These are phyloP conservation scores for Cricetomys ansorgei DNA, from an alignment of 2,113 vertebrate genomes.

Conservation along the genomic window DNA sequence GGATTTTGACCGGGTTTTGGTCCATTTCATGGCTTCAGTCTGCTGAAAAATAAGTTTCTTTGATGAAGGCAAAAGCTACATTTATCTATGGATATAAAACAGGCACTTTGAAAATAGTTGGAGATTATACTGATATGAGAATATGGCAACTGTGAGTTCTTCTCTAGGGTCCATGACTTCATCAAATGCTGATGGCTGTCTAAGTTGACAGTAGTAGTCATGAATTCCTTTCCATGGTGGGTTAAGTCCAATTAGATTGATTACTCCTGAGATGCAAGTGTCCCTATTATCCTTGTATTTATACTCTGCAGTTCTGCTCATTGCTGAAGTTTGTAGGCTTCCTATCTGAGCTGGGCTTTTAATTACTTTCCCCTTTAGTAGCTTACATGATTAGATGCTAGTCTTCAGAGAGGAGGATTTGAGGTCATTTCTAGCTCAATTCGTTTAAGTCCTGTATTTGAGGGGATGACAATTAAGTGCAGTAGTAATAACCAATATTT, in stretches of 20 bases:
- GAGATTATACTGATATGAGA: neutral
- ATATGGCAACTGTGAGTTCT: neutral
- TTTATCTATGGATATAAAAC: neutral
- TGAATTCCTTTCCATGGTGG: neutral
- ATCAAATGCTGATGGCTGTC: neutral
- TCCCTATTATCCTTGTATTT: neutral
- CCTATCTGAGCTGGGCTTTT: neutral
- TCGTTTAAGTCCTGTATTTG: neutral
- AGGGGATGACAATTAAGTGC: neutral
- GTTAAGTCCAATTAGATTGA: neutral
- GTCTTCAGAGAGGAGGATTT: fast-evolving
- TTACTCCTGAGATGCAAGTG: neutral
- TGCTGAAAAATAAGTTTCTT: neutral
- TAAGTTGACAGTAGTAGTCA: neutral
- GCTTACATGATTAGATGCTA: neutral
- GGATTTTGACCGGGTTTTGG: neutral
- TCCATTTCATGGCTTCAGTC: neutral
- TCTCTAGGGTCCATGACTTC: neutral
- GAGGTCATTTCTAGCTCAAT: neutral
- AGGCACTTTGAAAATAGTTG: neutral
- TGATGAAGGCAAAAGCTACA: neutral
- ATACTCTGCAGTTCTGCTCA: neutral
- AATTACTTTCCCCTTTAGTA: neutral
- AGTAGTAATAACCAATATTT: neutral
- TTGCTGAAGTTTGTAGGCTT: neutral